Evolutionary conservation across 2,888 invertebrate genomes (phyloP).

Genomic region (Lymantria dispar): DNA sequence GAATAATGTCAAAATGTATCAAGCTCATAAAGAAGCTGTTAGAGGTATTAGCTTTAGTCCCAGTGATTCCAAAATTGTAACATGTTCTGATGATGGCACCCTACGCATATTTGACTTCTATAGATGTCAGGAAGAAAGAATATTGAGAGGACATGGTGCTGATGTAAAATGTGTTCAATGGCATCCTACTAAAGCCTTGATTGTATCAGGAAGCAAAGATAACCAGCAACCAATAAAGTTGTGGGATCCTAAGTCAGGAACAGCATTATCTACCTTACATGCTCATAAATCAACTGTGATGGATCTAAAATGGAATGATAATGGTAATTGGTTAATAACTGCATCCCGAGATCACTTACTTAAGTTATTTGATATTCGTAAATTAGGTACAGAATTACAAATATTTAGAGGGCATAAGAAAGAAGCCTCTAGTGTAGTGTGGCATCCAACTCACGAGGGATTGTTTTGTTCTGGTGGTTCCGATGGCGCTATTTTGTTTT

Average conservation of each 20-base stretch:
- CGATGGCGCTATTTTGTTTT: constrained; percentile 98
- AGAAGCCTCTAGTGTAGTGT: constrained; percentile 97
- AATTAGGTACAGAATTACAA: constrained; percentile 97
- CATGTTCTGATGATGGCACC: constrained; percentile 99
- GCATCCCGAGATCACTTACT: constrained; percentile 98
- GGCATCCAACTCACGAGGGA: constrained; percentile 99
- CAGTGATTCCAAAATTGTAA: constrained; percentile 98
- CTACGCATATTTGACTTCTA: constrained; percentile 99
- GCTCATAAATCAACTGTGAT: constrained; percentile 99
- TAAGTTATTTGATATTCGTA: constrained; percentile 98
- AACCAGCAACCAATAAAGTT: constrained; percentile 99
- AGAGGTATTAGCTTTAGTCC: constrained; percentile 99
- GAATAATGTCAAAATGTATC: constrained; percentile 99
- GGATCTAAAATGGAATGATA: constrained; percentile 99
- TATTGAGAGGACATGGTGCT: constrained; percentile 96
- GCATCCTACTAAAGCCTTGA: constrained; percentile 98
- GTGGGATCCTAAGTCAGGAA: constrained; percentile 99
- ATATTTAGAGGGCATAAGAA: constrained; percentile 99
- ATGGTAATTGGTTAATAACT: constrained; percentile 99
- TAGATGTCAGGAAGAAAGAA: constrained; percentile 97
- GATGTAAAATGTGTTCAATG: constrained; percentile 99
- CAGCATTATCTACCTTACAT: constrained; percentile 97
- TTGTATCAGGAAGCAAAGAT: constrained; percentile 99
- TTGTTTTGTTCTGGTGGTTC: constrained; percentile 99
- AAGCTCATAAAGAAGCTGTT: constrained; percentile 99